Evolutionary conservation across 2,888 invertebrate genomes (phyloP).

Genomic region (Drosophila bunnanda): DNA sequence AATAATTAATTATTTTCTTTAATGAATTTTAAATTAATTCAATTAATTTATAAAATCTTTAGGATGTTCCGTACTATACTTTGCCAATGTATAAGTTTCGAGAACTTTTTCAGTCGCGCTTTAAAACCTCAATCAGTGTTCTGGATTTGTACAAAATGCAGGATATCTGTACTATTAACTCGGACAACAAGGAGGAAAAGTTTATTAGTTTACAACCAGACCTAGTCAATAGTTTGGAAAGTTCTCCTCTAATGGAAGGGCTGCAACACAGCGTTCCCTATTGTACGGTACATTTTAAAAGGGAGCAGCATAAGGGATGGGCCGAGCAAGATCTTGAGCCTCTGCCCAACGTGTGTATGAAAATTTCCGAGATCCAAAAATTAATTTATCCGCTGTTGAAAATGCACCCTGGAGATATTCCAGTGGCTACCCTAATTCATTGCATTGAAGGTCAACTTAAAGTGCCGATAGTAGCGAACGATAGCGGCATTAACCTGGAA

Average conservation of each 20-base stretch:
- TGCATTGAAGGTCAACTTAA: conserved; percentile 83
- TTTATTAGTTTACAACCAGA: conserved; percentile 89
- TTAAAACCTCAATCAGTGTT: conserved; percentile 89
- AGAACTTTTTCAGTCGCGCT: conserved; percentile 92
- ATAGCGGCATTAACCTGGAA: conserved; percentile 93
- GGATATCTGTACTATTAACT: conserved; percentile 91
- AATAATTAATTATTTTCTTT: not conserved
- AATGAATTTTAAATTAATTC: not conserved
- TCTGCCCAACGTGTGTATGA: conserved; percentile 86
- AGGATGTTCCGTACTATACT: conserved; percentile 90
- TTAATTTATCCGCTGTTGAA: conserved; percentile 83
- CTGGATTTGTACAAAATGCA: conserved; percentile 90
- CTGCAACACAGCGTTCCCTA: conserved; percentile 86
- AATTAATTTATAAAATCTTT: not conserved
- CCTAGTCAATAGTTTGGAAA: conserved; percentile 86
- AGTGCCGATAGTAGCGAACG: conserved; percentile 81
- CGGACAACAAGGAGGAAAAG: conserved; percentile 89
- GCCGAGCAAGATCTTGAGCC: conserved; percentile 90
- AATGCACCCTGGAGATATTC: conserved; percentile 83
- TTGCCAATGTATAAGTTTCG: conserved; percentile 93
- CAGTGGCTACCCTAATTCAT: conserved; percentile 83
- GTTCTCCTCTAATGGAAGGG: conserved; percentile 85
- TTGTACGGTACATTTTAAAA: conserved; percentile 87
- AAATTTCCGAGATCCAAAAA: conserved; percentile 82
- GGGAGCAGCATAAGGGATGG: conserved; percentile 89